phyloP scores from a whole-genome alignment of 2,888 invertebrate genomes.

The Drosophila maculinotata region DNA sequence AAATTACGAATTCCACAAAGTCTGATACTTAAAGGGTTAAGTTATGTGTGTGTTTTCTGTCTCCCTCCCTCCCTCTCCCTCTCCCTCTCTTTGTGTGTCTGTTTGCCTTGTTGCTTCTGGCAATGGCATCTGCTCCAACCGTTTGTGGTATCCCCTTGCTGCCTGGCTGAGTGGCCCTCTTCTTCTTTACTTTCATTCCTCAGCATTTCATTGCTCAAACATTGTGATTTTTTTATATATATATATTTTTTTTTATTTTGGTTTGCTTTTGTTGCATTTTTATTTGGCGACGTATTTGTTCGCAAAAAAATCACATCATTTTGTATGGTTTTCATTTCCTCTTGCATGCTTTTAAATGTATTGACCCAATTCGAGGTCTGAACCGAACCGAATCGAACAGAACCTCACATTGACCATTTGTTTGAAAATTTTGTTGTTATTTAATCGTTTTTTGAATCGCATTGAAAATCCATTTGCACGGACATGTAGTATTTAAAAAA shows the following conservation, averaged over 20 bases:
- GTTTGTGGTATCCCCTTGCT: conserved; percentile 18
- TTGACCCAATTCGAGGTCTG: conserved; percentile 63
- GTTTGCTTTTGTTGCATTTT: conserved; percentile 29
- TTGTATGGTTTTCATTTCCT: conserved; percentile 57
- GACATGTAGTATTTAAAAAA: too few species aligned
- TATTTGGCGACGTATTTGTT: conserved; percentile 29
- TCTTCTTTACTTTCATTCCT: conserved; percentile 16
- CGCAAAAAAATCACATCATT: conserved; percentile 39
- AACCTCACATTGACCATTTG: conserved; percentile 19
- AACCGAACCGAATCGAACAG: conserved; percentile 15
- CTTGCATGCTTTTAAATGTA: conserved; percentile 57
- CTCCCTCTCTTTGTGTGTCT: not conserved
- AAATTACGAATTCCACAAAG: conserved; percentile 19
- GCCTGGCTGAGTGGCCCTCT: not conserved
- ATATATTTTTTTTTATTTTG: not conserved
- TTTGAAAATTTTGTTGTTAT: too few species aligned
- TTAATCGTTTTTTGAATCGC: conserved; percentile 13
- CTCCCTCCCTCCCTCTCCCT: not conserved
- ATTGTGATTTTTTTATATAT: conserved; percentile 8
- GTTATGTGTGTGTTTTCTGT: conserved; percentile 17
- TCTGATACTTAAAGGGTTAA: conserved; percentile 38
- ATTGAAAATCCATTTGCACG: conserved; percentile 7
- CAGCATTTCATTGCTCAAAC: conserved; percentile 38
- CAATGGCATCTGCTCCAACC: conserved; percentile 32
- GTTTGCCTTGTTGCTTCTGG: conserved; percentile 26